Evolutionary conservation across 2,113 vertebrate genomes (phyloP).

Genomic region (Hylia prasina): DNA sequence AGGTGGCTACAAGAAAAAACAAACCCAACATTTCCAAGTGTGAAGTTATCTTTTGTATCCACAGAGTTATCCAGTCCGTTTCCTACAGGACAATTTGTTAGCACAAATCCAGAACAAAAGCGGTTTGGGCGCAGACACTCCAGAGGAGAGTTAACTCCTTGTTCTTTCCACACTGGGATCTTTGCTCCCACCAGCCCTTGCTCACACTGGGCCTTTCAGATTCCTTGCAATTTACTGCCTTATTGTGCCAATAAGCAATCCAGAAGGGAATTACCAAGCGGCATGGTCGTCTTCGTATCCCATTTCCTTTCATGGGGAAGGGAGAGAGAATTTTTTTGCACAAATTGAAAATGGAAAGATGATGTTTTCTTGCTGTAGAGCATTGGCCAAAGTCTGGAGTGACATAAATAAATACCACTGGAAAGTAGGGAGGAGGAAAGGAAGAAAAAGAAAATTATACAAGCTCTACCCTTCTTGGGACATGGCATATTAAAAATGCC

Average conservation of each 20-base stretch:
- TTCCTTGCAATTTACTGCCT: neutral
- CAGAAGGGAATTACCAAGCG: neutral
- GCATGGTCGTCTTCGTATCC: rapidly evolving
- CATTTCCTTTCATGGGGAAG: neutral
- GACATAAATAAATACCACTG: neutral
- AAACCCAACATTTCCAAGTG: neutral
- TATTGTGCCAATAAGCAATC: neutral
- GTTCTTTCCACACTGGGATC: neutral
- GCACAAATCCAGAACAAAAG: neutral
- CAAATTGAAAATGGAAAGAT: neutral
- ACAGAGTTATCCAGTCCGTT: neutral
- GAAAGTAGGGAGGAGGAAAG: neutral
- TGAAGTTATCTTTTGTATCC: neutral
- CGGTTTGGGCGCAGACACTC: neutral
- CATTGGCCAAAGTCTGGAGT: neutral
- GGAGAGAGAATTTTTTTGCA: neutral
- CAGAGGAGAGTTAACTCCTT: neutral
- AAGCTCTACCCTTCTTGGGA: neutral
- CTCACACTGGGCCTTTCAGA: neutral
- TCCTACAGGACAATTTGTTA: neutral
- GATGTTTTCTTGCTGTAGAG: neutral
- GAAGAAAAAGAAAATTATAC: neutral
- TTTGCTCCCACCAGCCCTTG: neutral
- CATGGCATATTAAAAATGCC: neutral
- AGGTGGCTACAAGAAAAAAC: neutral